These are phyloP conservation scores for Spatulosminthurus flaviceps DNA, from an alignment of 2,888 invertebrate species.

Conservation along the genomic window DNA sequence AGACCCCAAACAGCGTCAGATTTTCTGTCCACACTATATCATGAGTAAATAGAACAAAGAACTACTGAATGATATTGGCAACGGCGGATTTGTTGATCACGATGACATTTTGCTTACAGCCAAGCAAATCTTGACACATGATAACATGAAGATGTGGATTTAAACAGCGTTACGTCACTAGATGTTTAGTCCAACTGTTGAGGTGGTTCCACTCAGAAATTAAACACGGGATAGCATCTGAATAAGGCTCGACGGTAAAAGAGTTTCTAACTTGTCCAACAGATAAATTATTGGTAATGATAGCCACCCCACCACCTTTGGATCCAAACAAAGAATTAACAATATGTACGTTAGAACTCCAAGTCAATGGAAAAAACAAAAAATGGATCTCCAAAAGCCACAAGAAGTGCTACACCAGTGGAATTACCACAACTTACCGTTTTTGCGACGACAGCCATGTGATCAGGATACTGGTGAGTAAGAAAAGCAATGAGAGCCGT, in stretches of 20 bases:
- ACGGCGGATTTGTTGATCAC: not conserved
- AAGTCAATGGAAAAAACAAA: too few species aligned
- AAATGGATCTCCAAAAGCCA: too few species aligned
- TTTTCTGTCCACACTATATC: not conserved
- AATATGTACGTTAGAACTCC: too few species aligned
- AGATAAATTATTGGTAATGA: conserved; percentile 83
- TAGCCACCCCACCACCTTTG: conserved; percentile 78
- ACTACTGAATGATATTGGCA: not conserved
- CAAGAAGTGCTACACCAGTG: too few species aligned
- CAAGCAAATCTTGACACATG: not conserved
- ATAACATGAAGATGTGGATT: not conserved
- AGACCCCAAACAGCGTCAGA: not conserved
- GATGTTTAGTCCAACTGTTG: not conserved
- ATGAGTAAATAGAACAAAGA: not conserved
- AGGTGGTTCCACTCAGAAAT: not conserved
- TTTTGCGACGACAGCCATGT: conserved; percentile 84
- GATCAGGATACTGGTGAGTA: conserved; percentile 91
- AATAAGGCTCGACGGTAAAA: conserved; percentile 81
- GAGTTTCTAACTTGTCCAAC: conserved; percentile 81
- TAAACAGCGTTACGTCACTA: not conserved
- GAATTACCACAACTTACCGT: conserved; percentile 67
- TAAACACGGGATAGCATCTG: conserved; percentile 67
- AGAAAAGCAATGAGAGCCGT: conserved; percentile 86
- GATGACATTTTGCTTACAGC: not conserved
- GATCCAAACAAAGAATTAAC: conserved; percentile 1